Evolutionary conservation across 1,140 invertebrate species (phyloP), one percentile per base, ranked within the genome.

Genomic region (fruit fly (Drosophila melanogaster)): DNA sequence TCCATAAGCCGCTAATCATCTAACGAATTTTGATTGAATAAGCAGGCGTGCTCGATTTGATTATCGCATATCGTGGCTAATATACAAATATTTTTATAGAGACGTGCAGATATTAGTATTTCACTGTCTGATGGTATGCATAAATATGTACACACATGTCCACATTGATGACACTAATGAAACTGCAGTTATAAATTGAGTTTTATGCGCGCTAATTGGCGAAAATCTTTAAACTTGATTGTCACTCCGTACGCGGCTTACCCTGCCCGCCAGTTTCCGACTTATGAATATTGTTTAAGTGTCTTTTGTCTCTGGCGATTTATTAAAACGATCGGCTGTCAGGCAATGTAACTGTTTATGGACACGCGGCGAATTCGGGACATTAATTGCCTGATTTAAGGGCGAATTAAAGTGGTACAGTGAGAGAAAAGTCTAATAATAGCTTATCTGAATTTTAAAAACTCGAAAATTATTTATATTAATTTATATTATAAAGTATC

Each of bases 141-240:
- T 17, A 49, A 22, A 47, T 35, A 74, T 40, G 26, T 22, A 37
- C 56, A 49, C 53, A 40, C 17, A 54, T 62, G 15, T 30, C 19
- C 41, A 33, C 19, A 37, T 19, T 54, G 35, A 37, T 44, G 33
- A 15, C 30, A 56, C 58, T 64, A 74, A 74, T 50, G 70, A 74
- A 74, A 67, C 55, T 59, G 73, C 73, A 77, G 77, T 51, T 65
- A 60, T 80, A 61, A 81, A 81, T 61, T 76, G 43, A 76, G 49
- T 59, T 67, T 69, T 70, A 70, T 62, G 37, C 37, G 10, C 62
- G 57, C 41, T 76, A 86, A 86, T 87, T 86, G 81, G 70, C 71
- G 46, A 65, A 59, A 72, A 69, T 78, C 64, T 78, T 74, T 38
- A 46, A 70, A 44, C 61, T 76, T 57, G 40, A 75, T 56, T 53